Evolutionary conservation across 1,140 invertebrate genomes (phyloP), one percentile per base, ranked within the genome.

Genomic region (Tetramorium alpestre): DNA sequence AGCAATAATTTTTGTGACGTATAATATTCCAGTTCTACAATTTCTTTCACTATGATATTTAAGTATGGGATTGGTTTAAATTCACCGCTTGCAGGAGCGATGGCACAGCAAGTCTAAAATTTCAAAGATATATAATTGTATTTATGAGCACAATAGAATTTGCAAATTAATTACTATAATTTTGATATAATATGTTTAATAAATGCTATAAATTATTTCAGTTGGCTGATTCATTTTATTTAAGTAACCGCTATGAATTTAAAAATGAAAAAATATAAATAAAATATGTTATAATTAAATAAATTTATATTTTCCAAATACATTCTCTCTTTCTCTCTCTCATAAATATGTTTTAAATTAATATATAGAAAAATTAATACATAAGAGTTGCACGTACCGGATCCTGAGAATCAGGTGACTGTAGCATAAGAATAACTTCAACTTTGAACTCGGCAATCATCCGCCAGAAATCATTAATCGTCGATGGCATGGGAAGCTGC

Each of bases 381-480:
- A 11, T 56, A 56, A n/a, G 22, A 80, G 7, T 33, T n/a, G 33
- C 4, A 58, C 54, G 75, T 87, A 93, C 93, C 28, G 89, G 18
- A 72, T 94, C 92, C 2, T 92, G 44, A 0, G 78, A 69, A 77
- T 93, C 86, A 6, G 89, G 87, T 10, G 81, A 60, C 67, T 94
- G 91, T 3, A 97, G 92, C 96, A 97, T 97, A 18, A 97, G 96
- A 25, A 97, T 95, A 11, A 96, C 96, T 75, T 96, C 95, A 10
- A 97, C 95, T 92, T 96, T 96, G 60, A 97, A 96, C 91, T 97
- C 97, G 78, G 96, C 96, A 25, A 98, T 93, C 98, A 99, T 99
- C 92, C 97, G 97, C 98, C 98, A 99, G 95, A 99, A 99, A 96
- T 99, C 98, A 58, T 96, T 96, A 93, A 98, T 97, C 72, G 99